A percentile compares a stretch with the other conserved stretches of the same genome.
Conservation (phyloP, 2,797 vertebrate species). For the Cirrhinus mrigala region DNA sequence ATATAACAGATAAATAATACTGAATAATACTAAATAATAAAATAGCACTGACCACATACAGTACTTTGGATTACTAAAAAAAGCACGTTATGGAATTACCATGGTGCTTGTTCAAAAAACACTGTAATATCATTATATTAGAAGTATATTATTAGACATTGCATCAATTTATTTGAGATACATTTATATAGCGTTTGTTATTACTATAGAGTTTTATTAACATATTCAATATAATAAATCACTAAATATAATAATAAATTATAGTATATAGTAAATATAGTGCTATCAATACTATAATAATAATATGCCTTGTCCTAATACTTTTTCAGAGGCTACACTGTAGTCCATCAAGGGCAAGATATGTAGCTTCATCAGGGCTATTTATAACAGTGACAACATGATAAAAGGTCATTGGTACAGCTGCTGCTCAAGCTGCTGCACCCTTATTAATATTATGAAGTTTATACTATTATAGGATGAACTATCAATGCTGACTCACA, state of each 20-base stretch:
- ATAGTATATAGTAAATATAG: neutral
- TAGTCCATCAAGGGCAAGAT: neutral
- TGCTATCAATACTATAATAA: neutral
- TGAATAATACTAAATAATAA: too few species aligned
- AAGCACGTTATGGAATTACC: too few species aligned
- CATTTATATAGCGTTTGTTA: neutral
- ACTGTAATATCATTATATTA: too few species aligned
- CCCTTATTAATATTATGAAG: too few species aligned
- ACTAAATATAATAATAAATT: neutral
- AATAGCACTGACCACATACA: too few species aligned
- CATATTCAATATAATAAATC: neutral
- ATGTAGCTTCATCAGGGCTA: neutral
- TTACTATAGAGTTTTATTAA: neutral
- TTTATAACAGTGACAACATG: constrained; percentile 9
- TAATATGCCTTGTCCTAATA: neutral
- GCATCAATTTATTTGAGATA: too few species aligned
- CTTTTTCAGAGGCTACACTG: neutral
- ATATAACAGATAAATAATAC: too few species aligned
- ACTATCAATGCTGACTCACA: too few species aligned
- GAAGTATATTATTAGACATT: too few species aligned
- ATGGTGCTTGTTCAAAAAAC: too few species aligned
- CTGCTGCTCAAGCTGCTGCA: neutral
- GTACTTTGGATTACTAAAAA: too few species aligned
- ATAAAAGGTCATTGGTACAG: constrained; percentile 9
- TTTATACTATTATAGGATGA: neutral